Evolutionary conservation across 2,888 invertebrate species (phyloP).

Genomic region (Glyphotaelius pellucidus): DNA sequence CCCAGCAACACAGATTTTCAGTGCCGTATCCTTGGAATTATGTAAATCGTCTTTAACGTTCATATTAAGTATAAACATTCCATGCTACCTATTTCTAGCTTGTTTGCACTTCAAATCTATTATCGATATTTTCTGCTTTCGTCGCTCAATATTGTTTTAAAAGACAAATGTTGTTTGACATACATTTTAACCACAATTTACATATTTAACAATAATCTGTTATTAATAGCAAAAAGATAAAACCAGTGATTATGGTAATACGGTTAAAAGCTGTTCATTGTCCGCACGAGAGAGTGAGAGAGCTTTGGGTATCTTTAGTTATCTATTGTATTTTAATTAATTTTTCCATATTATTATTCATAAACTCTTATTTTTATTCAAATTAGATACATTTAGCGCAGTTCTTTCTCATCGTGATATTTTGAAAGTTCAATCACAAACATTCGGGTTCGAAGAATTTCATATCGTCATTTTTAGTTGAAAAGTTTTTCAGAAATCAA

Average conservation of each 20-base stretch:
- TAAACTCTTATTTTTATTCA: not conserved
- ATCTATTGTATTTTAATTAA: not conserved
- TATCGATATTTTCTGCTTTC: constrained; percentile 30
- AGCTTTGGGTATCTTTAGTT: not conserved
- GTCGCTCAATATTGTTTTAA: constrained; percentile 20
- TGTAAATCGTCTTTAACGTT: constrained; percentile 10
- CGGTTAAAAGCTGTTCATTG: not conserved
- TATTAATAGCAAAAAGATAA: not conserved
- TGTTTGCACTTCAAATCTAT: constrained; percentile 17
- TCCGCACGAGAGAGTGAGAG: not conserved
- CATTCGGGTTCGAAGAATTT: not conserved
- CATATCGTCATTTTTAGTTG: not conserved
- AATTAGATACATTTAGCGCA: not conserved
- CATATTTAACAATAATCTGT: not conserved
- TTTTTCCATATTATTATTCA: not conserved
- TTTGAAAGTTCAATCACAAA: not conserved
- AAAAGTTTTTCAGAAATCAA: not conserved
- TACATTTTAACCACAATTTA: constrained; percentile 1
- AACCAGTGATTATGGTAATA: not conserved
- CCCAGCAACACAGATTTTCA: constrained; percentile 40
- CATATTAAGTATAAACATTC: constrained; percentile 34
- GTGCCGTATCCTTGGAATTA: constrained; percentile 28
- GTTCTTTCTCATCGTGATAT: not conserved
- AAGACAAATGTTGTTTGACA: constrained; percentile 20
- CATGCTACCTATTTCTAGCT: not conserved